Evolutionary conservation across 2,113 vertebrate species (phyloP).

Genomic region (Fregetta grallaria): DNA sequence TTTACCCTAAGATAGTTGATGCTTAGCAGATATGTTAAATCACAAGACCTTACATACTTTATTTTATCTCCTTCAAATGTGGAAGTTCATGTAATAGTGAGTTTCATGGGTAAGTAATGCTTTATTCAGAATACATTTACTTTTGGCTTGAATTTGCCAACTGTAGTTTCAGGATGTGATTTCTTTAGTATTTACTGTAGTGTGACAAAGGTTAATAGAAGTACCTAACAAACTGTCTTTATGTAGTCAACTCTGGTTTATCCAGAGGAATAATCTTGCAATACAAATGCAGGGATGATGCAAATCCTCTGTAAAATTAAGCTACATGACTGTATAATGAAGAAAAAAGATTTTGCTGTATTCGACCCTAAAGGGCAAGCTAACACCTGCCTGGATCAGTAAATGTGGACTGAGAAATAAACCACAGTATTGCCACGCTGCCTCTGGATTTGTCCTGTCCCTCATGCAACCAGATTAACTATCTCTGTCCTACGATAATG

Average conservation of each 20-base stretch:
- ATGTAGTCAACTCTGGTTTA: background rate
- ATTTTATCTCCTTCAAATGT: background rate
- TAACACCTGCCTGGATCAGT: background rate
- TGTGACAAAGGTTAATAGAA: constrained; percentile 28
- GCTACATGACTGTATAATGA: background rate
- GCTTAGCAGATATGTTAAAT: background rate
- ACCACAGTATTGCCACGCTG: background rate
- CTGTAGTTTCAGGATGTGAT: background rate
- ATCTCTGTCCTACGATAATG: background rate
- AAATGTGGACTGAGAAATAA: background rate
- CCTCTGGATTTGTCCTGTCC: background rate
- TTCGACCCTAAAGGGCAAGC: background rate
- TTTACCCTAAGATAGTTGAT: background rate
- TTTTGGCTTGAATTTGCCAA: background rate
- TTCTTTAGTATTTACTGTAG: background rate
- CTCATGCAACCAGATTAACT: background rate
- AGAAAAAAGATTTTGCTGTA: background rate
- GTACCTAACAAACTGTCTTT: background rate
- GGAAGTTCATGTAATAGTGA: background rate
- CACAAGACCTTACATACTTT: background rate
- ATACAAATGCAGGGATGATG: background rate
- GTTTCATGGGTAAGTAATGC: background rate
- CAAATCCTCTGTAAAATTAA: constrained; percentile 15
- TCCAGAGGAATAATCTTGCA: background rate
- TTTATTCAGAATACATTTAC: background rate